These are phyloP conservation scores for Agonum fuliginosum DNA, from an alignment of 2,888 invertebrate genomes.

Conservation along the genomic window DNA sequence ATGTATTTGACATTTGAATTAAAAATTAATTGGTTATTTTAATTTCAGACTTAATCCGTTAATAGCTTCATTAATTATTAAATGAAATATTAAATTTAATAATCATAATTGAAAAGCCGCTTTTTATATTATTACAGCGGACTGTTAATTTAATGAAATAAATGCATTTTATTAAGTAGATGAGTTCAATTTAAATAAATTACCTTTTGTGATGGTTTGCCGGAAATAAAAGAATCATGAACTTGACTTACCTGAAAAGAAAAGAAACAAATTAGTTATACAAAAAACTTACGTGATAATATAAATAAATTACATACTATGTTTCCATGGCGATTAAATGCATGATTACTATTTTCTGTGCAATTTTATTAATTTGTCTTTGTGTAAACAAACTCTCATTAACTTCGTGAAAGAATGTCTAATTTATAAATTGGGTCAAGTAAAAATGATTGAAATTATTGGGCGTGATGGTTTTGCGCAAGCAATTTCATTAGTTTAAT, in stretches of 20 bases:
- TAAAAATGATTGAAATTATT: slow-evolving; percentile 7
- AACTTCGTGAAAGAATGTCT: slow-evolving; percentile 22
- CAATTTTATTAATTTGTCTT: slow-evolving; percentile 7
- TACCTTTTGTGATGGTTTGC: slow-evolving; percentile 4
- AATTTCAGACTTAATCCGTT: neutral
- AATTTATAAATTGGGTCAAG: slow-evolving; percentile 18
- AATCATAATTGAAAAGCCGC: slow-evolving; percentile 2
- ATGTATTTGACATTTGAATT: no score
- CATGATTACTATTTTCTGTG: neutral
- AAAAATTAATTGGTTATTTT: neutral
- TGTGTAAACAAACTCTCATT: slow-evolving; percentile 5
- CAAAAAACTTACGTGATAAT: neutral
- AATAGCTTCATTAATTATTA: neutral
- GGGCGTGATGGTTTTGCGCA: neutral
- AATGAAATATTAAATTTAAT: slow-evolving; percentile 13
- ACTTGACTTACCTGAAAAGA: slow-evolving; percentile 32
- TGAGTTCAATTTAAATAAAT: slow-evolving; percentile 30
- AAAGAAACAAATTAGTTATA: slow-evolving; percentile 15
- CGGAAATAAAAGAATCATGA: neutral
- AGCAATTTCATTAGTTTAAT: slow-evolving; percentile 18
- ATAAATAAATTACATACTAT: slow-evolving; percentile 6
- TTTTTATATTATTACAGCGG: neutral
- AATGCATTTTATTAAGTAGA: neutral
- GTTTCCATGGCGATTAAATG: slow-evolving; percentile 8
- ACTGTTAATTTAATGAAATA: no score